These are phyloP conservation scores for Drosophila atroscutellata DNA, from an alignment of 2,888 invertebrate genomes.

Conservation along the genomic window DNA sequence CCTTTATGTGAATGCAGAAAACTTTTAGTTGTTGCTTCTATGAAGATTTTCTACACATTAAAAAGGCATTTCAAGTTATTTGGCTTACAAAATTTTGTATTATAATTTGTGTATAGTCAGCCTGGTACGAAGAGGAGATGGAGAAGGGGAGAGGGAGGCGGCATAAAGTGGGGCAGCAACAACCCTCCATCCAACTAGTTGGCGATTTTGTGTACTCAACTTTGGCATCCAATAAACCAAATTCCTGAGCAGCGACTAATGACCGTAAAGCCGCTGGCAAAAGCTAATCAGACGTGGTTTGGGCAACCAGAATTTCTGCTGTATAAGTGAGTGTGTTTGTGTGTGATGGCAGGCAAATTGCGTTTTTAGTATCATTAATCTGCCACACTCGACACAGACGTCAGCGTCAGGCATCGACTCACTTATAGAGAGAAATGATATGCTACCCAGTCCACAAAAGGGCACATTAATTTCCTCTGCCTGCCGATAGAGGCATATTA, in stretches of 20 bases:
- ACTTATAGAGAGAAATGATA: conserved; percentile 36
- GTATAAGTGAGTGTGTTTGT: conserved; percentile 26
- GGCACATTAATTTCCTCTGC: conserved; percentile 83
- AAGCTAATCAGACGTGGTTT: conserved; percentile 67
- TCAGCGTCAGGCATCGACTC: conserved; percentile 65
- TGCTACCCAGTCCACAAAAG: conserved; percentile 65
- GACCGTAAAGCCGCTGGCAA: conserved; percentile 70
- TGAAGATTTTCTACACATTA: conserved; percentile 74
- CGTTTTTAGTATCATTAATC: conserved; percentile 75
- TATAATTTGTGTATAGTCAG: conserved; percentile 64
- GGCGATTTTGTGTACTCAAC: conserved; percentile 61
- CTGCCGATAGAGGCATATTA: conserved; percentile 59
- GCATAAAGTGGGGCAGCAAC: background rate
- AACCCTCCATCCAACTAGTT: conserved; percentile 39
- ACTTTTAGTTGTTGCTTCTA: conserved; percentile 42
- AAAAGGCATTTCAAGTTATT: conserved; percentile 78
- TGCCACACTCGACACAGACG: conserved; percentile 70
- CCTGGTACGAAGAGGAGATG: conserved; percentile 29
- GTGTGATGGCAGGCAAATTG: conserved; percentile 50
- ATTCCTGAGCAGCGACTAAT: conserved; percentile 73
- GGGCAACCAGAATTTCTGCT: conserved; percentile 29
- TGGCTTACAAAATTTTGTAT: conserved; percentile 62
- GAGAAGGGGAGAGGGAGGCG: background rate
- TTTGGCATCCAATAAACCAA: conserved; percentile 73
- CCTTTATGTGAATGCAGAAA: conserved; percentile 67